A percentile compares a stretch with the other conserved stretches of the same genome.
Evolutionary conservation across 2,113 vertebrate genomes (phyloP).

Genomic region (Coturnix japonica): DNA sequence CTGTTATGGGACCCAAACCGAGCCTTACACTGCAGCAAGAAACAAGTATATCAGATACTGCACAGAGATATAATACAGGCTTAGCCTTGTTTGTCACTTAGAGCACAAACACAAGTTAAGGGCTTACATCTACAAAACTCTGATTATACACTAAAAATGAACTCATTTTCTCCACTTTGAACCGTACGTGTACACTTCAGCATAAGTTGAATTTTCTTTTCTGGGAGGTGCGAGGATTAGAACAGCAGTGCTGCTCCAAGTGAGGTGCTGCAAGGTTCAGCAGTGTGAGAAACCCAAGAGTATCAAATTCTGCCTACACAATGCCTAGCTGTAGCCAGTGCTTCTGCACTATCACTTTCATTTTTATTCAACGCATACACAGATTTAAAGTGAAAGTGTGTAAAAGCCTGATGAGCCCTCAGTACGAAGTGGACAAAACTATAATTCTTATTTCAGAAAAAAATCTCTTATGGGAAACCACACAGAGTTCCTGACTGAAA

Average conservation of each 20-base stretch:
- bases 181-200: not conserved
- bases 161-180: not conserved
- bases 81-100: not conserved
- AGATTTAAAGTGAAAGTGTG: constrained; percentile 31
- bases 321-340: constrained; percentile 42
- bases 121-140: not conserved
- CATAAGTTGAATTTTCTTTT: not conserved
- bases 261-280: constrained; percentile 29
- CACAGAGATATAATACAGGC: not conserved
- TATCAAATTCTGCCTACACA: constrained; percentile 70
- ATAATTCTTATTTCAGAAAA: not conserved
- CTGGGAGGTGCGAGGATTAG: not conserved
- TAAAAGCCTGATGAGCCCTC: not conserved
- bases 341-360: constrained; percentile 70
- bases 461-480: not conserved
- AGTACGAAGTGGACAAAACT: not conserved
- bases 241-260: constrained; percentile 2
- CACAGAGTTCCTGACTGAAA: not conserved
- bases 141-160: not conserved
- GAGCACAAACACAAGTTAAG: not conserved
- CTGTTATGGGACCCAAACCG: not conserved
- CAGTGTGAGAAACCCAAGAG: constrained; percentile 37
- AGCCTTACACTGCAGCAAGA: not conserved
- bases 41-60: not conserved
- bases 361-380: constrained; percentile 37